Evolutionary conservation across 2,888 invertebrate species (phyloP).

Genomic region (Ischnura elegans): DNA sequence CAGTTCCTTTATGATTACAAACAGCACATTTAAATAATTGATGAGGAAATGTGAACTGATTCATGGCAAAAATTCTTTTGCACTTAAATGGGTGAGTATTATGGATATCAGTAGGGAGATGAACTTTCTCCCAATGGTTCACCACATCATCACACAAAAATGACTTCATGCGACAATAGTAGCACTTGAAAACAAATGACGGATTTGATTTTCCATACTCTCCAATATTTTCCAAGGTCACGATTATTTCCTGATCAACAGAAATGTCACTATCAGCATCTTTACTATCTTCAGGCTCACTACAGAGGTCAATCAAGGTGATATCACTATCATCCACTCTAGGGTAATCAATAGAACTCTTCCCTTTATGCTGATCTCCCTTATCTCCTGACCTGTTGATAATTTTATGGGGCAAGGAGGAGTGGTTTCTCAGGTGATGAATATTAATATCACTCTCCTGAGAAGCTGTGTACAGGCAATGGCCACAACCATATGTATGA

Average conservation of each 20-base stretch:
- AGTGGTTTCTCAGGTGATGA: background rate
- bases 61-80: constrained; percentile 68
- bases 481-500: constrained; percentile 78
- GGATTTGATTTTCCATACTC: constrained; percentile 45
- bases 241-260: background rate
- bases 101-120: constrained; percentile 39
- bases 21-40: constrained; percentile 69
- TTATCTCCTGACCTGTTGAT: background rate
- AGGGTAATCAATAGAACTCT: too few species aligned
- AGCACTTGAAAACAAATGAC: constrained; percentile 71
- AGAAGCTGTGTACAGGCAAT: constrained; percentile 75
- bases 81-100: constrained; percentile 69
- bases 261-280: background rate
- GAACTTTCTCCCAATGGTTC: constrained; percentile 72
- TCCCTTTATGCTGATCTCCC: background rate
- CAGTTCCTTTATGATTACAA: constrained; percentile 70
- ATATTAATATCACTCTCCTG: background rate
- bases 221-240: constrained; percentile 28
- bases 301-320: background rate
- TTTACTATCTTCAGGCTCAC: background rate
- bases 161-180: constrained; percentile 73
- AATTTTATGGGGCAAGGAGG: background rate
- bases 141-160: constrained; percentile 70
- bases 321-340: background rate
- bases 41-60: background rate